phyloP scores from a whole-genome alignment of 2,888 invertebrate genomes.

The Mellilla xanthometata region DNA sequence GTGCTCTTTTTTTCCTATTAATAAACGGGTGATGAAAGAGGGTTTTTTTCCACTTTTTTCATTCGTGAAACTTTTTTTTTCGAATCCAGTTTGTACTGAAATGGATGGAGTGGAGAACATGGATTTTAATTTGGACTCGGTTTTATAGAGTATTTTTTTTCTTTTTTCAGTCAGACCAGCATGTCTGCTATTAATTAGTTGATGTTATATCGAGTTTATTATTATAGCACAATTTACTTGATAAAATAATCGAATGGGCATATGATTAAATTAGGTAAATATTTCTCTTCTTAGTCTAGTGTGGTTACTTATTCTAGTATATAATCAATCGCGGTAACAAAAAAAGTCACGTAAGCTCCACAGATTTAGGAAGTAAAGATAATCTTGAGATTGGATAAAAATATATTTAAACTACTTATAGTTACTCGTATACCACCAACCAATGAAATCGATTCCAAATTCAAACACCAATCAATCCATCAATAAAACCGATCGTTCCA shows the following conservation, averaged over 20 bases:
- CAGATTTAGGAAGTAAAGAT: no score
- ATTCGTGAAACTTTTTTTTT: background rate
- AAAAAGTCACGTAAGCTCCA: no score
- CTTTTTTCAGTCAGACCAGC: background rate
- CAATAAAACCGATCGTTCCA: slow-evolving; percentile 13
- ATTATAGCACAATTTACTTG: no score
- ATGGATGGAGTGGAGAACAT: slow-evolving; percentile 46
- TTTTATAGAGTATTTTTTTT: slow-evolving; percentile 16
- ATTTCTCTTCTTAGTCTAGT: no score
- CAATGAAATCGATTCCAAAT: slow-evolving; percentile 12
- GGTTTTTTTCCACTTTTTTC: slow-evolving; percentile 38
- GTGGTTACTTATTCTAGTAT: no score
- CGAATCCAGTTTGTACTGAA: background rate
- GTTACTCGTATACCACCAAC: background rate
- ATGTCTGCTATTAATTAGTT: slow-evolving; percentile 9
- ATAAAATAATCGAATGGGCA: no score
- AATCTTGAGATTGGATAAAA: no score
- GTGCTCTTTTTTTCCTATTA: slow-evolving; percentile 55
- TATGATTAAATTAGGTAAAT: no score
- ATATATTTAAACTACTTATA: no score
- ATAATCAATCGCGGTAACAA: no score
- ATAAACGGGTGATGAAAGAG: slow-evolving; percentile 57
- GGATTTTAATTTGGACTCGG: slow-evolving; percentile 44
- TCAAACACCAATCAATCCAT: slow-evolving; percentile 15
- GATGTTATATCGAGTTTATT: background rate